Percentiles rank a stretch among this genome's conserved stretches.
Conservation (phyloP, 2,888 invertebrate genomes). For the Lepidocyrtinus sp. region DNA sequence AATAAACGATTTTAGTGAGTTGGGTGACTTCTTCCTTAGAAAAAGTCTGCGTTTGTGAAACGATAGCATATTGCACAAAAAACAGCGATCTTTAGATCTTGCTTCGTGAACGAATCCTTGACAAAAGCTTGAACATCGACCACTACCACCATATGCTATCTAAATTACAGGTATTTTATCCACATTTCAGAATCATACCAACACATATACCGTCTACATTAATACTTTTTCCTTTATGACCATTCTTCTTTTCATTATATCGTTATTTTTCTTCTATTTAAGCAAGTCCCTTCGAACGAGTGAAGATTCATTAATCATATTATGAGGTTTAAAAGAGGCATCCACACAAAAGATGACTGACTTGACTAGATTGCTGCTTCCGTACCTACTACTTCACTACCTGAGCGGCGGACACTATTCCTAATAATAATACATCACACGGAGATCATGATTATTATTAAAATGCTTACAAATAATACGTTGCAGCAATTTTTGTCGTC, state of each 20-base stretch:
- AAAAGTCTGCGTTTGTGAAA: no score
- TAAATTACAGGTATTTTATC: conserved; percentile 4
- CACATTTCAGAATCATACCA: no score
- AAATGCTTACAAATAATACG: conserved; percentile 20
- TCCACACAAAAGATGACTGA: conserved; percentile 43
- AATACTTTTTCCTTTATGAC: no score
- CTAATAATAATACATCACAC: conserved; percentile 43
- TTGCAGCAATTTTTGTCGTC: conserved; percentile 37
- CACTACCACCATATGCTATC: conserved; percentile 53
- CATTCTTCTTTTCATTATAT: conserved; percentile 33
- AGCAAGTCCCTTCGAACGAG: conserved; percentile 49
- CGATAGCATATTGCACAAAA: no score
- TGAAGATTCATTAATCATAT: conserved; percentile 61
- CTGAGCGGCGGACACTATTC: conserved; percentile 32
- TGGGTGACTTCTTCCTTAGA: no score
- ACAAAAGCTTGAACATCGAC: no score
- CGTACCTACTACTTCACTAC: conserved; percentile 39
- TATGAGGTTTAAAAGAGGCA: conserved; percentile 51
- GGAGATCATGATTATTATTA: conserved; percentile 31
- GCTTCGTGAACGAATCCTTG: no score
- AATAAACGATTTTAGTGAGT: no score
- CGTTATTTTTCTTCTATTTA: conserved; percentile 37
- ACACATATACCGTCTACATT: no score
- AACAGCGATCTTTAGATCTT: no score
- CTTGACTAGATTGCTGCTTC: conserved; percentile 58